Conservation (phyloP, 1,140 invertebrate species). For the Heliothis virescens region DNA sequence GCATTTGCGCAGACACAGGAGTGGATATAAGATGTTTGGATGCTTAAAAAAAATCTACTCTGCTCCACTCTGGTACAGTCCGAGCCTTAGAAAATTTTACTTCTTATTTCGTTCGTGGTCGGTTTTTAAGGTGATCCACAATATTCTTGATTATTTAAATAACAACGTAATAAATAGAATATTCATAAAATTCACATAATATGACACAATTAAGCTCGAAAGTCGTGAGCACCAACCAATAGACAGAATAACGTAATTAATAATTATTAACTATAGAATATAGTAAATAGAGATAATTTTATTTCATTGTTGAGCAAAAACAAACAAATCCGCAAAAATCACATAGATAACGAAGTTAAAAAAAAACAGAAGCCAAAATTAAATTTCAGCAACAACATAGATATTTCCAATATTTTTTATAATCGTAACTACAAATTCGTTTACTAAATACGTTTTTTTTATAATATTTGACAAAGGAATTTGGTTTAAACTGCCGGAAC, state of each 20-base stretch:
- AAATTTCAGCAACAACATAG: constrained; percentile 22
- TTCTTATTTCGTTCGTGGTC: too few relatives aligned
- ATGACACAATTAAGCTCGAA: constrained; percentile 16
- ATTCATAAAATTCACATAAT: constrained; percentile 8
- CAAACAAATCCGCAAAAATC: background rate
- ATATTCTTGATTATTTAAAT: too few relatives aligned
- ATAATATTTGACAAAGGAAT: background rate
- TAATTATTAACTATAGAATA: background rate
- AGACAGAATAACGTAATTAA: background rate
- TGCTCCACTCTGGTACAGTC: too few relatives aligned
- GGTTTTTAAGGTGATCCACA: too few relatives aligned
- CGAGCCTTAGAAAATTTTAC: too few relatives aligned
- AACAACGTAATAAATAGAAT: background rate
- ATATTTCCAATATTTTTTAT: background rate
- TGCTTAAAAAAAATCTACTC: too few relatives aligned
- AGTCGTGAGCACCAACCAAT: background rate
- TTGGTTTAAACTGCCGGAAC: background rate
- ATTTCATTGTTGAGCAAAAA: background rate
- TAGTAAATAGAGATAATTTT: background rate
- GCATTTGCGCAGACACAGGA: too few relatives aligned
- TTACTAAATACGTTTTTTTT: background rate
- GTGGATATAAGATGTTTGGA: too few relatives aligned
- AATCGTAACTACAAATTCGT: background rate
- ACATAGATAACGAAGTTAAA: background rate
- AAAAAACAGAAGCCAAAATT: constrained; percentile 22